These are phyloP conservation scores for Lampris megalopsis DNA, from an alignment of 2,113 vertebrate species.

Conservation along the genomic window DNA sequence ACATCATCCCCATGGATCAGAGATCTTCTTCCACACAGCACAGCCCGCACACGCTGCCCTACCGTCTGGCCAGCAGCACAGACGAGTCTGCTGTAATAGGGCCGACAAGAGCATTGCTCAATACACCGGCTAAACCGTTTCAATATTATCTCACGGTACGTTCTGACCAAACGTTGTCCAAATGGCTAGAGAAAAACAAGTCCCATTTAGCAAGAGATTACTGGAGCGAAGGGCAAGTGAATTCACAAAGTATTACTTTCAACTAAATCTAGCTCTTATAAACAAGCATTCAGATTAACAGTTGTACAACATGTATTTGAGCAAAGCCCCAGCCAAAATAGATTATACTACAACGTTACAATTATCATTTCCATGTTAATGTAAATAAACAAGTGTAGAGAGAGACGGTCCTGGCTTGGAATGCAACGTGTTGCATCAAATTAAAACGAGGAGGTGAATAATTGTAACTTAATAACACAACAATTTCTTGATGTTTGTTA, in stretches of 20 bases:
- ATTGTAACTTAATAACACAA: too few relatives aligned
- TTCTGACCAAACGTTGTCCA: not conserved
- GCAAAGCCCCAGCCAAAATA: slow-evolving; percentile 18
- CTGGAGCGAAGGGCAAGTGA: too few relatives aligned
- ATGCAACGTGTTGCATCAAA: too few relatives aligned
- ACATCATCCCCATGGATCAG: not conserved
- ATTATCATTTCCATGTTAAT: not conserved
- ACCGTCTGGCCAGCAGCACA: slow-evolving; percentile 14
- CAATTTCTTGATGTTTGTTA: too few relatives aligned
- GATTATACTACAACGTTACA: not conserved
- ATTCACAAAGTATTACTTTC: not conserved
- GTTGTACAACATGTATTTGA: slow-evolving; percentile 16
- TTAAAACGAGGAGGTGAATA: not conserved
- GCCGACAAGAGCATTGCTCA: slow-evolving; percentile 29
- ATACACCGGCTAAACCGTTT: slow-evolving; percentile 13
- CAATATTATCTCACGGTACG: slow-evolving; percentile 26
- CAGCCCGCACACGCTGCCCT: not conserved
- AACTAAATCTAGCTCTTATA: not conserved
- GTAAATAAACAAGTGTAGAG: not conserved
- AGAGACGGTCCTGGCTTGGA: not conserved
- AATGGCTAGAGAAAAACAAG: not conserved
- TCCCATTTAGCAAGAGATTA: too few relatives aligned
- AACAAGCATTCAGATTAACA: not conserved
- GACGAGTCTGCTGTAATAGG: slow-evolving; percentile 18
- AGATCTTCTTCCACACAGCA: slow-evolving; percentile 5